These are phyloP conservation scores for Tinea trinotella DNA, from an alignment of 2,888 invertebrate species.

Conservation along the genomic window DNA sequence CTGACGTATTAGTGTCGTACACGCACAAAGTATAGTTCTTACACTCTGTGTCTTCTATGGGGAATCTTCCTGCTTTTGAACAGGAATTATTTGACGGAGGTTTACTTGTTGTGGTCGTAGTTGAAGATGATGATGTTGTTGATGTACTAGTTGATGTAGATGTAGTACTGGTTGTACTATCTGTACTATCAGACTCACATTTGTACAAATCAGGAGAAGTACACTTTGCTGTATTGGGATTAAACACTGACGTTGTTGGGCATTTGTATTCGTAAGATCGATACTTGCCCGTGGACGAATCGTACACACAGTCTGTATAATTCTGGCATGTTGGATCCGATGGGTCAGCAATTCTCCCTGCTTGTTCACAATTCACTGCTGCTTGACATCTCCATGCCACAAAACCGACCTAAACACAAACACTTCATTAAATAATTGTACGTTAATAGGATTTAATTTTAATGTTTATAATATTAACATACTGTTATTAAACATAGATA, in stretches of 20 bases:
- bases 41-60: constrained; percentile 53
- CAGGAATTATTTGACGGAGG: constrained; percentile 13
- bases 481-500: neutral
- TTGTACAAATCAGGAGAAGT: constrained; percentile 41
- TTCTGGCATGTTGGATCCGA: constrained; percentile 50
- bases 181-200: constrained; percentile 27
- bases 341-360: constrained; percentile 48
- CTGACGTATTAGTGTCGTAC: constrained; percentile 29
- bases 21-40: constrained; percentile 54
- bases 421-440: neutral
- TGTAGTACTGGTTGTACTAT: neutral
- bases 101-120: neutral
- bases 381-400: neutral
- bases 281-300: constrained; percentile 31
- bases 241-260: constrained; percentile 52
- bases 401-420: neutral
- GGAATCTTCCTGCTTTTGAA: constrained; percentile 42
- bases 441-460: neutral
- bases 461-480: neutral
- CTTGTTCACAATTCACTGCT: constrained; percentile 41
- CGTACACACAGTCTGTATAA: constrained; percentile 49
- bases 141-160: neutral
- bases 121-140: neutral
- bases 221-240: constrained; percentile 40
- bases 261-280: constrained; percentile 50